These are phyloP conservation scores for Papilio machaon DNA, from an alignment of 1,140 invertebrate species.

Conservation along the genomic window DNA sequence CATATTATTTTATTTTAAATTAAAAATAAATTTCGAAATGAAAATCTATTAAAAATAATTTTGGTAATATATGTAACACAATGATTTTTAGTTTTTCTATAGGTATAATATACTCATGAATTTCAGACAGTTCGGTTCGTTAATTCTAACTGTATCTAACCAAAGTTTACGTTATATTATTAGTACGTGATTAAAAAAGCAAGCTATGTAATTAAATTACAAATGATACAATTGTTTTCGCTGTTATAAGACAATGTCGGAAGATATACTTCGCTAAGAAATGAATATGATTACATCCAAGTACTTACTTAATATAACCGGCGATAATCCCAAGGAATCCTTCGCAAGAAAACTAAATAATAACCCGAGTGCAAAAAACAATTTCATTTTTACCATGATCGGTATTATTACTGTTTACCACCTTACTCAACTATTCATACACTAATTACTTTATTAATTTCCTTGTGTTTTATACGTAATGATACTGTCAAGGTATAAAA, in stretches of 20 bases:
- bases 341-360: conserved; percentile 59
- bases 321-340: conserved; percentile 68
- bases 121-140: too few relatives aligned
- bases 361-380: conserved; percentile 56
- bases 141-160: background rate
- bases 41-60: too few relatives aligned
- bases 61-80: too few relatives aligned
- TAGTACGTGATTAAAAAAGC: background rate
- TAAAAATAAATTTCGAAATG: too few relatives aligned
- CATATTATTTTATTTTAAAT: too few relatives aligned
- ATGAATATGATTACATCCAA: conserved; percentile 43
- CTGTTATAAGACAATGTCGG: background rate
- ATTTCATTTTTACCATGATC: conserved; percentile 48
- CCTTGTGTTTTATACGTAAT: conserved; percentile 33
- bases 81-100: too few relatives aligned
- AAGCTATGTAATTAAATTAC: background rate
- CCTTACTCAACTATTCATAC: conserved; percentile 4
- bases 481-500: conserved; percentile 14
- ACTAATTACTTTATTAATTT: conserved; percentile 15
- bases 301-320: conserved; percentile 74
- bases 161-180: background rate
- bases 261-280: conserved; percentile 17
- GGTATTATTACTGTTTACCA: background rate
- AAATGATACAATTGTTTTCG: background rate
- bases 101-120: too few relatives aligned